These are phyloP conservation scores for Brachynemurus nebulosus DNA, from an alignment of 2,888 invertebrate species.

Conservation along the genomic window DNA sequence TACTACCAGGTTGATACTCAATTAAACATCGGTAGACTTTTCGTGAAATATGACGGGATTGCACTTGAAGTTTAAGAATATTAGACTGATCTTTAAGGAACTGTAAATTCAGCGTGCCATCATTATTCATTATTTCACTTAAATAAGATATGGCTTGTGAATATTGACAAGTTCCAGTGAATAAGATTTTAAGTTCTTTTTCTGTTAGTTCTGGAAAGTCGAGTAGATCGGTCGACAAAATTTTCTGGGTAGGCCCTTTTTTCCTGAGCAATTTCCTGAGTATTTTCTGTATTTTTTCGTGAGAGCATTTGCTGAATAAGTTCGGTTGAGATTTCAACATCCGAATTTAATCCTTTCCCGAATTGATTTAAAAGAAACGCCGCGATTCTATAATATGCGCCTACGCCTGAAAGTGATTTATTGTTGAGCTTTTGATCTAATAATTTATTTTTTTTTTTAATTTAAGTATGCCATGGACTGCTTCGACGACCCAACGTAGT, in stretches of 20 bases:
- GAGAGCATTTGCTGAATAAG: no score
- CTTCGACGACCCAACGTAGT: conserved; percentile 17
- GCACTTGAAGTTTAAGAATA: conserved; percentile 5
- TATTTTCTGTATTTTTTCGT: no score
- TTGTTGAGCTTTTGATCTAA: conserved; percentile 13
- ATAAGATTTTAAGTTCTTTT: conserved; percentile 2
- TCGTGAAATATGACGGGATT: conserved; percentile 9
- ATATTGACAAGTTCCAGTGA: conserved; percentile 5
- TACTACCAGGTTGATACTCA: conserved; percentile 3
- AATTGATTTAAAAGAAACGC: conserved; percentile 15
- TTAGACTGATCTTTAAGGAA: conserved; percentile 4
- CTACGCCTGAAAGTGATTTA: conserved; percentile 12
- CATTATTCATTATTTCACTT: conserved; percentile 10
- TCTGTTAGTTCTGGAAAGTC: conserved; percentile 6
- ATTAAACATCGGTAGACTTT: conserved; percentile 1
- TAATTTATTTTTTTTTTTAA: conserved; percentile 12
- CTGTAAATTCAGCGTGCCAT: conserved; percentile 5
- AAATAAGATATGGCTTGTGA: conserved; percentile 11
- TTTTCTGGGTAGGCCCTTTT: neutral
- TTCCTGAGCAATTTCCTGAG: conserved; percentile 7
- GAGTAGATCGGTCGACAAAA: neutral
- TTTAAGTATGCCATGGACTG: conserved; percentile 18
- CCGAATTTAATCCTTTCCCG: conserved; percentile 11
- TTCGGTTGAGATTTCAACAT: no score
- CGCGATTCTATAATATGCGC: conserved; percentile 13